Evolutionary conservation across 2,888 invertebrate genomes (phyloP), one percentile per base, ranked within the genome.

Genomic region (Allacma fusca): DNA sequence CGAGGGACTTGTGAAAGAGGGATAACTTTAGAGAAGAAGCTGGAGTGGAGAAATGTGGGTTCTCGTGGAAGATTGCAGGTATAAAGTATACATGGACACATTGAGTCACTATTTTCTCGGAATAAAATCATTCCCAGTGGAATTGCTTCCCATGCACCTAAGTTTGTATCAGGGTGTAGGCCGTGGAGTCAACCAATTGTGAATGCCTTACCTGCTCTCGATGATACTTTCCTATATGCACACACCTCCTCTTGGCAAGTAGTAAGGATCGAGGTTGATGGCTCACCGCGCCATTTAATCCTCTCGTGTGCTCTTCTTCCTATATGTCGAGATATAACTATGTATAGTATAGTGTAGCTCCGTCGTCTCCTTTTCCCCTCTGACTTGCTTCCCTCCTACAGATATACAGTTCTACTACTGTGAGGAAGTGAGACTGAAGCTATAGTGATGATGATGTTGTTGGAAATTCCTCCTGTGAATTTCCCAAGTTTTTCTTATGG

Each of bases 221-320:
- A 50, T 50, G 50, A 50, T 50, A 50, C 50, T 50, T 50, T 50
- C 7, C 50, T 50, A n/a, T n/a, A n/a, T n/a, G n/a, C n/a, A n/a
- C n/a, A n/a, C n/a, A 62, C 23, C 43, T 23, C 23, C 72, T 72
- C 72, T 72, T 62, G 57, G 59, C 72, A 62, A 72, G 59, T 34
- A 72, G 44, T 72, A 29, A 50, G 57, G 72, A 72, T 50, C 57
- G 57, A 59, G 72, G 72, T 72, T 72, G 59, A 72, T 72, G 43
- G 28, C 74, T 74, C 74, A 65, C 65, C 65, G 64, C 74, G 65
- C 65, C 74, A 74, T 74, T 74, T 74, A 74, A 74, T 74, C 65
- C 65, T 74, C 26, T 62, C 62, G 43, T 74, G 34, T 73, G 34
- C n/a, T n/a, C 29, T 13, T 9, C 40, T 40, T 5, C 7, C 50